A percentile compares a stretch with the other conserved stretches of the same genome.
phyloP scores from a whole-genome alignment of 2,797 vertebrate genomes.

The Garrulus glandarius region DNA sequence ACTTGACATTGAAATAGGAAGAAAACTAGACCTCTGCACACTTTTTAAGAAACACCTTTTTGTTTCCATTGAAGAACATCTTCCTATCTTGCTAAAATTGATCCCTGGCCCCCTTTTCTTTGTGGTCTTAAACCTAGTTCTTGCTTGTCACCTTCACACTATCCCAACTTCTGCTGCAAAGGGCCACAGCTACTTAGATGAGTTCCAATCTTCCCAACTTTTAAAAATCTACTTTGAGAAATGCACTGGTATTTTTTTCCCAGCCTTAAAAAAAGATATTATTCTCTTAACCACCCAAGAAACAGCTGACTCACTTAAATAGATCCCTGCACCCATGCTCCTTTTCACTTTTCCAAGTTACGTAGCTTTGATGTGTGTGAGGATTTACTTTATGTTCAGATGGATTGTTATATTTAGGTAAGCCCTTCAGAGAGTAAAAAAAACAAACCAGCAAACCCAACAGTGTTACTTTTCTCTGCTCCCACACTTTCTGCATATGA shows the following conservation, averaged over 20 bases:
- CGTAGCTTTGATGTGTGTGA: rapidly evolving
- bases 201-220: neutral
- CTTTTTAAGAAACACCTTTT: neutral
- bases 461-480: neutral
- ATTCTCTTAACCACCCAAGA: neutral
- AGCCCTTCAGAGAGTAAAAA: neutral
- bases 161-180: neutral
- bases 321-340: neutral
- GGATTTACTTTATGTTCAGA: neutral
- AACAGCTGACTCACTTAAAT: neutral
- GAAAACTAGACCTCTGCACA: neutral
- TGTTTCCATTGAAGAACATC: neutral
- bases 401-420: neutral
- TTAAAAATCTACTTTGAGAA: neutral
- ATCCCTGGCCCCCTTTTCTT: neutral
- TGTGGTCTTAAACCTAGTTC: neutral
- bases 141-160: neutral
- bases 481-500: neutral
- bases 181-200: neutral
- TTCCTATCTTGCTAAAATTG: neutral
- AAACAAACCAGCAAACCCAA: neutral
- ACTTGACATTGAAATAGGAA: neutral
- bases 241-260: rapidly evolving
- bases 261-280: neutral
- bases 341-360: neutral